Conservation (phyloP, 2,888 invertebrate genomes). For the Tinea trinotella region DNA sequence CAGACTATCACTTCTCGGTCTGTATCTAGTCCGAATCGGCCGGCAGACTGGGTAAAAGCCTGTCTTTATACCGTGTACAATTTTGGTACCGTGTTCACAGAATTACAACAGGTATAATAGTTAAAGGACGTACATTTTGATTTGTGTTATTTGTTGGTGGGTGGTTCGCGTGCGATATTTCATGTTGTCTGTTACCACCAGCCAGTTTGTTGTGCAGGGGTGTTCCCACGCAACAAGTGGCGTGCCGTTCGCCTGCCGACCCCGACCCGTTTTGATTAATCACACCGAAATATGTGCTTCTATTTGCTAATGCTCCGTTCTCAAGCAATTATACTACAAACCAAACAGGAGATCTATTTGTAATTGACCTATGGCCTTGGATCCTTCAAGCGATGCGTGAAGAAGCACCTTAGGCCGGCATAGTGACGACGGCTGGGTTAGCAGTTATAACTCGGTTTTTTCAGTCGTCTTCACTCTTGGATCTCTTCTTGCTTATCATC, state of each 20-base stretch:
- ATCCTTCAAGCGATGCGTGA: too few species aligned
- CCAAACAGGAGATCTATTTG: not conserved
- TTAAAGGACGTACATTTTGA: not conserved
- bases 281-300: conserved; percentile 1
- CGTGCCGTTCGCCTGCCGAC: conserved; percentile 34
- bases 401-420: too few species aligned
- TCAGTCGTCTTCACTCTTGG: too few species aligned
- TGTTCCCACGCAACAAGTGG: conserved; percentile 56
- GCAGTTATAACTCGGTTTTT: too few species aligned
- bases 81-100: too few species aligned
- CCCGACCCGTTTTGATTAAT: conserved; percentile 21
- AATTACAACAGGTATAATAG: not conserved
- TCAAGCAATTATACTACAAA: not conserved
- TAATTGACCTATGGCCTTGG: too few species aligned
- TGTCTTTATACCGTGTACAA: too few species aligned
- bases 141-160: not conserved
- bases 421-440: too few species aligned
- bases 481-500: too few species aligned
- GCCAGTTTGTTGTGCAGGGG: conserved; percentile 11
- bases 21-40: too few species aligned
- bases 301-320: not conserved
- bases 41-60: too few species aligned
- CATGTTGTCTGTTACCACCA: not conserved
- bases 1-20: too few species aligned
- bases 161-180: not conserved